These are phyloP conservation scores for Brenthis hecate DNA, from an alignment of 2,888 invertebrate species.

Conservation along the genomic window DNA sequence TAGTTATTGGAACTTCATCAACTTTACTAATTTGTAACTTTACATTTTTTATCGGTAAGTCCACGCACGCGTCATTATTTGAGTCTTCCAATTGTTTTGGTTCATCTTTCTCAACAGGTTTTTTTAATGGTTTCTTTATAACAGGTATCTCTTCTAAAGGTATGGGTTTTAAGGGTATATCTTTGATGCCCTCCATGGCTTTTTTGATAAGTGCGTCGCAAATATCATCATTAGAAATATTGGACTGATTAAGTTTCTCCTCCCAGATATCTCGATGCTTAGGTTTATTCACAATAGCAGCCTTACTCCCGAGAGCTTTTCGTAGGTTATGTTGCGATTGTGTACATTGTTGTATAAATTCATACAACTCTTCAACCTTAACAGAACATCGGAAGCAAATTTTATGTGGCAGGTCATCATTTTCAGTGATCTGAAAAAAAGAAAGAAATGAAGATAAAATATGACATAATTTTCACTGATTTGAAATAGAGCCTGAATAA, in stretches of 20 bases:
- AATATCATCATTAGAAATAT: conserved; percentile 74
- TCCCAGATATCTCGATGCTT: conserved; percentile 69
- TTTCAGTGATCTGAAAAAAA: conserved; percentile 66
- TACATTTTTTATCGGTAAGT: conserved; percentile 45
- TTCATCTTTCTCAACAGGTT: conserved; percentile 20
- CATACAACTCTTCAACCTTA: conserved; percentile 74
- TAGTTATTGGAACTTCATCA: conserved; percentile 41
- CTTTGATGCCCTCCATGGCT: conserved; percentile 72
- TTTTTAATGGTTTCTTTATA: conserved; percentile 19
- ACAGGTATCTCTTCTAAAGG: conserved; percentile 41
- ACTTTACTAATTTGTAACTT: conserved; percentile 45
- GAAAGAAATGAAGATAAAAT: too few relatives aligned
- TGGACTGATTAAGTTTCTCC: conserved; percentile 66
- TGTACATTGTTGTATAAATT: conserved; percentile 74
- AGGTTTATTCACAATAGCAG: conserved; percentile 52
- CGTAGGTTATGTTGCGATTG: conserved; percentile 68
- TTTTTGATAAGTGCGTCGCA: conserved; percentile 75
- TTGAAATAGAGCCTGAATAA: too few relatives aligned
- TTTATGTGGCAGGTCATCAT: conserved; percentile 78
- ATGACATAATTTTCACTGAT: too few relatives aligned
- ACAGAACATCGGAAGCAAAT: conserved; percentile 79
- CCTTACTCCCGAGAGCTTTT: conserved; percentile 56
- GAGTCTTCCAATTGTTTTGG: neutral
- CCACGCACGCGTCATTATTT: neutral
- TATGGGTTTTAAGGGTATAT: conserved; percentile 50